phyloP scores from a whole-genome alignment of 2,888 invertebrate genomes.

The Lasioglossum lativentre region DNA sequence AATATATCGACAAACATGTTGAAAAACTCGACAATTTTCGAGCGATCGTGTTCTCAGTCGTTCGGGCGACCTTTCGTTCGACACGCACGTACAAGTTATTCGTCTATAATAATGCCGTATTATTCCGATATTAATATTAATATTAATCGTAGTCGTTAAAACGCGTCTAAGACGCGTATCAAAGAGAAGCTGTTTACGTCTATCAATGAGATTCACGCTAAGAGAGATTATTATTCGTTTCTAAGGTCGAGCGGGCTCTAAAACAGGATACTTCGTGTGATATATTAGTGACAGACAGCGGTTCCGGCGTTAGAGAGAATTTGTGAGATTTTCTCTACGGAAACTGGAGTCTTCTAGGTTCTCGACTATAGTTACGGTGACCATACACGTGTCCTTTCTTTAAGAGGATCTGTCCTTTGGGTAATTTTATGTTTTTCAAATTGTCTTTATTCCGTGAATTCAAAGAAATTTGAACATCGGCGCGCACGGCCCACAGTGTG shows the following conservation, averaged over 20 bases:
- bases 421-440: too few species aligned
- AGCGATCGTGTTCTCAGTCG: not conserved
- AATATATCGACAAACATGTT: not conserved
- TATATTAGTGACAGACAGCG: conserved; percentile 66
- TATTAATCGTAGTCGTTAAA: not conserved
- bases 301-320: conserved; percentile 43
- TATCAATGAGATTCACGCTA: conserved; percentile 80
- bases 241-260: conserved; percentile 64
- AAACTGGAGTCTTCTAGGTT: conserved; percentile 40
- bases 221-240: conserved; percentile 46
- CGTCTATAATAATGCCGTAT: conserved; percentile 30
- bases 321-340: conserved; percentile 54
- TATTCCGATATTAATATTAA: conserved; percentile 17
- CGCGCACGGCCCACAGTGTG: too few species aligned
- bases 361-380: conserved; percentile 22
- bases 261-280: conserved; percentile 1
- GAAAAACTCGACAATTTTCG: not conserved
- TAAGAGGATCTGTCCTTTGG: too few species aligned
- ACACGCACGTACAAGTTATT: conserved; percentile 9
- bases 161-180: not conserved
- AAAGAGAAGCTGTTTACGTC: conserved; percentile 71
- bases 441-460: too few species aligned
- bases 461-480: too few species aligned
- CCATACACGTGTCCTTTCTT: not conserved
- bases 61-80: not conserved